Base-by-base conservation (phyloP, 2,888 invertebrate species). In the Lycocerus yunnanus region DNA sequence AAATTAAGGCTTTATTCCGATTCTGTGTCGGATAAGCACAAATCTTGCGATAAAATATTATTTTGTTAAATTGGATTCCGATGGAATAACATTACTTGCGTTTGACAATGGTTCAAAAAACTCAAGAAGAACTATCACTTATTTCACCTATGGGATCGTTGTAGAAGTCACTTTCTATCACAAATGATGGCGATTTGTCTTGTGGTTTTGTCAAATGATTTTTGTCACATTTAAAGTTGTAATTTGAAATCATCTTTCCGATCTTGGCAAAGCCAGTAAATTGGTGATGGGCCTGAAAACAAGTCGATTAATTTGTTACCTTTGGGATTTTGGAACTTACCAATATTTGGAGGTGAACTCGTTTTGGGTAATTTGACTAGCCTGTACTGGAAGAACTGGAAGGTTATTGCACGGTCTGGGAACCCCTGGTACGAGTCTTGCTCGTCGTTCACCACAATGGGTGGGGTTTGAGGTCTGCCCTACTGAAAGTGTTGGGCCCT, bases 1-100 rank as follows among this genome's bases (percentile, higher is more conserved):
- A 27, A 43, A 6, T 43, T 43, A 43, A n/a, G n/a, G n/a, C 6
- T n/a, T n/a, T 91, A 92, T 86, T 95, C 95, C 83, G 94, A 94
- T 84, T 94, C 95, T 58, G 95, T 94, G 88, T 95, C 95, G 68
- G 95, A 96, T 83, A 96, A 90, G 89, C 95, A 94, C 83, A 96
- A 90, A 88, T 96, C 96, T 84, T 95, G 94, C 84, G 93, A 94
- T 81, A 96, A 90, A 76, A 94, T 89, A 87, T 93, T 92, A 82
- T 90, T 89, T 14, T 90, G 43, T 89, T 80, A 10, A 75, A 21
- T 74, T 74, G 18, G 74, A 72, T 71, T 8, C 89, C 83, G 88
- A 90, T 81, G 74, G 81, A 79, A 79, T 84, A 84, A 87, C 60
- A 87, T 89, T 84, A n/a, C 60, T 66, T 13, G 68, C 16, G 70